phyloP scores from a whole-genome alignment of 2,113 vertebrate species.

The Chlorodrepanis virens region DNA sequence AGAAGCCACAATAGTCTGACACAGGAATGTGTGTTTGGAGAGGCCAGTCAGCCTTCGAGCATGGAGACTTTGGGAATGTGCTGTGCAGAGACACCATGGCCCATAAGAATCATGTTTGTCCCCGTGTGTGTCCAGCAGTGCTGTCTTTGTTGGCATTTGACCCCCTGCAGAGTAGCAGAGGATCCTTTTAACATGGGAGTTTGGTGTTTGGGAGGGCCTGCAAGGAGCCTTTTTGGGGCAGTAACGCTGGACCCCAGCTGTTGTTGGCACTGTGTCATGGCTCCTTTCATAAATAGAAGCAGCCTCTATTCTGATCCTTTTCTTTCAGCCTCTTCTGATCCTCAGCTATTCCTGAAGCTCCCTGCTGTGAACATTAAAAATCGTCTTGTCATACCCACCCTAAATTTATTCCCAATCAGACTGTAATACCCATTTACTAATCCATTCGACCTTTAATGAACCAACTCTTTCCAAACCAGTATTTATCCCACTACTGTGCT shows the following conservation, averaged over 20 bases:
- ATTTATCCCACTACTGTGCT: neutral
- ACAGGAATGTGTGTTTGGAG: neutral
- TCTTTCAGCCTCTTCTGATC: no score
- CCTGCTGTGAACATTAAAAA: neutral
- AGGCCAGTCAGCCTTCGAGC: neutral
- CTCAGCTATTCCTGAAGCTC: neutral
- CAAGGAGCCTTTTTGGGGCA: neutral
- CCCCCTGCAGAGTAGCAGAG: neutral
- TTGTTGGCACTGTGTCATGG: neutral
- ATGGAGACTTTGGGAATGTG: neutral
- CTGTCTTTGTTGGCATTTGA: neutral
- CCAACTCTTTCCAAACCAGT: neutral
- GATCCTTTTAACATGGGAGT: neutral
- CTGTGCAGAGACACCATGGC: neutral
- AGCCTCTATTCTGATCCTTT: neutral
- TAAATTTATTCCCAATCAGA: neutral
- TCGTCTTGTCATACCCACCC: neutral
- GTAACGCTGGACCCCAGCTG: neutral
- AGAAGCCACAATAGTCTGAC: neutral
- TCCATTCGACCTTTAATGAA: neutral
- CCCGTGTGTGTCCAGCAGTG: fast-evolving
- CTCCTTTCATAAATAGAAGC: neutral
- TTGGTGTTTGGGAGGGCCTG: neutral
- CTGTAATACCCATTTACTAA: neutral
- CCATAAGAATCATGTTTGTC: neutral